Evolutionary conservation across 2,888 invertebrate species (phyloP), one percentile per base, ranked within the genome.

Genomic region (Holacanthella duospinosa): DNA sequence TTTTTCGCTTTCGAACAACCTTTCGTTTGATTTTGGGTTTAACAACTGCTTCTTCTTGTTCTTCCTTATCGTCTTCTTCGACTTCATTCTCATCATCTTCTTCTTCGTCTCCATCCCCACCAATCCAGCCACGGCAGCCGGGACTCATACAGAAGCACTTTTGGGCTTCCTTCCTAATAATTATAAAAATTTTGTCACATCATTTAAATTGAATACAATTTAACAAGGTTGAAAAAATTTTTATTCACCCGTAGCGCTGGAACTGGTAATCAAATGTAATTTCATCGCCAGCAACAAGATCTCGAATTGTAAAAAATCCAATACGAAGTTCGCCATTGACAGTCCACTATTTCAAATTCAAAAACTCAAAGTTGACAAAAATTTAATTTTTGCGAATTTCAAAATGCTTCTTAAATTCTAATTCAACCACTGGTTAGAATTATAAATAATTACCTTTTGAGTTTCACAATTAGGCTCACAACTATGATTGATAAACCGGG

Each of bases 261-360:
- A 96, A 95, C 78, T 95, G 90, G 78, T 99, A 99, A 78, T 99
- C 96, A 78, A 99, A 99, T 0, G 96, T 97, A 60, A 99, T 87
- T 79, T 99, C 99, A 77, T 97, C 95, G 0, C 93, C 93, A 0
- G 85, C 83, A 59, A 82, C 77, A 64, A 99, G 89, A 29, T 85
- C 84, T 69, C 88, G 82, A 66, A 86, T 87, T 71, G 94, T 89
- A 78, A 99, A 99, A 80, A 99, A 99, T 0, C 99, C 99, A 74
- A 99, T 92, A 70, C 97, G 82, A 55, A 96, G 79, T 77, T 93
- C 92, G 0, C 92, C 92, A 74, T 91, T 91, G 0, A 92, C 92
- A 0, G 91, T 92, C 92, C 92, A 93, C 79, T 81, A 68, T 19
- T 74, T 76, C 53, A 67, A 53, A 29, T 24, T 36, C 64, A 48